These are phyloP conservation scores for pig (Sus scrofa) DNA, from an alignment of 2,113 vertebrate species.

Conservation along the genomic window DNA sequence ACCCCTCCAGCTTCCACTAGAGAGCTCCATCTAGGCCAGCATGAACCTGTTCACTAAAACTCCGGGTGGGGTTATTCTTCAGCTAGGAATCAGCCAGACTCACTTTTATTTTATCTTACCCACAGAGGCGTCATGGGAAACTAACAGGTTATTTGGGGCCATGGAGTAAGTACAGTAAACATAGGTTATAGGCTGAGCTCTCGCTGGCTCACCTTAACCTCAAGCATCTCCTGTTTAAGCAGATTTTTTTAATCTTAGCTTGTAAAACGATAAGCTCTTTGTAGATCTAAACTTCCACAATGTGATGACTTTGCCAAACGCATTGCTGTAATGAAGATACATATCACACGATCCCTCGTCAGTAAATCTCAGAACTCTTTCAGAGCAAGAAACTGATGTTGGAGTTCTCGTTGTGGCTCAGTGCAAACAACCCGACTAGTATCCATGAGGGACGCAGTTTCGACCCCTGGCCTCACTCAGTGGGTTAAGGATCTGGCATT, in stretches of 20 bases:
- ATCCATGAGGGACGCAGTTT: too few species aligned
- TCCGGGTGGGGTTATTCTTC: background rate
- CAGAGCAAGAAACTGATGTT: background rate
- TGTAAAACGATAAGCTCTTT: constrained; percentile 29
- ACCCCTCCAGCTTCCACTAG: background rate
- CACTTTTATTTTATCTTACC: background rate
- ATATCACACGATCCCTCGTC: background rate
- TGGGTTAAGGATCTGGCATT: too few species aligned
- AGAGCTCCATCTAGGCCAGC: background rate
- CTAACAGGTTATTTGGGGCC: background rate
- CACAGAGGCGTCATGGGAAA: background rate
- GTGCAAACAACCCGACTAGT: too few species aligned
- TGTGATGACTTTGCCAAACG: background rate
- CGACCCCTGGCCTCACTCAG: too few species aligned
- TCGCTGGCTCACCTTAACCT: background rate
- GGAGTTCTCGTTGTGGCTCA: too few species aligned
- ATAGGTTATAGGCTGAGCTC: background rate
- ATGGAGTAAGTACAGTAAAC: background rate
- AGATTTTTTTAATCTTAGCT: background rate
- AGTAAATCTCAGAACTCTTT: background rate
- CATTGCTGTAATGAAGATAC: background rate
- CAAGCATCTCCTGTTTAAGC: background rate
- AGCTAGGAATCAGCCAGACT: background rate
- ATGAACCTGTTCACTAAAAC: background rate
- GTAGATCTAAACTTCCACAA: background rate